Evolutionary conservation across 2,797 vertebrate genomes (phyloP), one percentile per base, ranked within the genome.

Genomic region (Neosilurus hyrtlii): DNA sequence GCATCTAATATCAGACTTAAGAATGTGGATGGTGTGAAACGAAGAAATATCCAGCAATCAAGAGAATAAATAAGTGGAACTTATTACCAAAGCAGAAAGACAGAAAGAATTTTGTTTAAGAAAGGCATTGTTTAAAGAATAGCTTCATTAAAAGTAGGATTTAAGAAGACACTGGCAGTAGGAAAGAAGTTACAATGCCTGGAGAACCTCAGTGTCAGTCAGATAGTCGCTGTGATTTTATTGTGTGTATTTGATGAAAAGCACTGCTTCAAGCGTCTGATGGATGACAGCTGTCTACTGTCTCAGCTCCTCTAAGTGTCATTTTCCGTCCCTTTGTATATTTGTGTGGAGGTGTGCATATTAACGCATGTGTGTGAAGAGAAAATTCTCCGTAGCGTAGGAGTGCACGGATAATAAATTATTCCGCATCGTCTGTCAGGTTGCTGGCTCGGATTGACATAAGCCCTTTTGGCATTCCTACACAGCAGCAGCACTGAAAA

Each of bases 391-490:
- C 26, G 49, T 80, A 70, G 79, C 81, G 70, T 82, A 85, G 51
- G 51, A 6, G 54, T 37, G 52, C 9, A 49, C 37, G 57, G 76
- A 57, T 86, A 80, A 89, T 89, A 81, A 89, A 89, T 86, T 86
- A 89, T 89, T 87, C 85, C 26, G 62, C 57, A 15, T 57, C 75
- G 79, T 82, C 72, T 85, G 84, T 61, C 71, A 35, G 66, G 73
- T 30, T 79, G 74, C 67, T 2, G 71, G 24, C 22, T 73, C 61
- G 86, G 85, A 85, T 86, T 82, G 86, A 89, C 84, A 61, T 85
- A 83, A 87, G 85, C 72, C 78, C 82, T 86, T 74, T 83, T 85
- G 86, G 86, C 82, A 57, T 86, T 81, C 75, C 80, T 51, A 77
- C 66, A 54, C 81, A 71, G 56, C 57, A 82, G 65, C 76, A 77